phyloP scores from a whole-genome alignment of 1,140 invertebrate species.

The Neoseiulus cucumeris region DNA sequence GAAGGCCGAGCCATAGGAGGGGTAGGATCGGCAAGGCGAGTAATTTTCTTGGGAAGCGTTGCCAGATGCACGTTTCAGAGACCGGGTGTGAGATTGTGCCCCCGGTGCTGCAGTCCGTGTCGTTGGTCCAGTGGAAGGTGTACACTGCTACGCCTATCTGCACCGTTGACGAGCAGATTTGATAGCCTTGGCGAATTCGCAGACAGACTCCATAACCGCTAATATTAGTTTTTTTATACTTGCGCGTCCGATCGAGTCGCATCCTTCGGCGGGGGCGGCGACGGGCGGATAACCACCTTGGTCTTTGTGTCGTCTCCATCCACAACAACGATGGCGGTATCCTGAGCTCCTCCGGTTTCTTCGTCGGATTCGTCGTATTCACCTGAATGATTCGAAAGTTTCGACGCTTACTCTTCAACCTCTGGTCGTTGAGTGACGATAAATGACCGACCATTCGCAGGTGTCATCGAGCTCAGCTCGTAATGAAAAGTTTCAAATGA shows the following conservation, averaged over 20 bases:
- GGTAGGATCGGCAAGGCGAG: not conserved
- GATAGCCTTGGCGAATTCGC: too few relatives aligned
- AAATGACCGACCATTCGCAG: too few relatives aligned
- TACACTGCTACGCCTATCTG: not conserved
- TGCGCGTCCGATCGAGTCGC: slow-evolving; percentile 6
- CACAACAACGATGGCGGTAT: slow-evolving; percentile 11
- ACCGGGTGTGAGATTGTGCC: not conserved
- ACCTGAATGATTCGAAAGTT: not conserved
- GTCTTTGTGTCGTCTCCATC: slow-evolving; percentile 12
- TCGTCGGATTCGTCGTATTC: slow-evolving; percentile 7
- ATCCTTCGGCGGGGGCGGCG: not conserved
- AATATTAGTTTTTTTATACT: not conserved
- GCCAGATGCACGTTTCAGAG: slow-evolving; percentile 1
- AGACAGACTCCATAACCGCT: too few relatives aligned
- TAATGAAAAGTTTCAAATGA: too few relatives aligned
- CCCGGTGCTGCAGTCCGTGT: not conserved
- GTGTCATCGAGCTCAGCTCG: too few relatives aligned
- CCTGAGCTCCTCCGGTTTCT: slow-evolving; percentile 1
- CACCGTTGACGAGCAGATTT: too few relatives aligned
- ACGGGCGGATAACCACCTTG: slow-evolving; percentile 10
- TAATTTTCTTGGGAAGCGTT: not conserved
- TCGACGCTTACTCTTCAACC: too few relatives aligned
- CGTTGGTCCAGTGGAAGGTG: not conserved
- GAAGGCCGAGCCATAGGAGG: slow-evolving; percentile 9
- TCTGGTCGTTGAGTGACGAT: too few relatives aligned